Evolutionary conservation across 1,140 invertebrate genomes (phyloP).

Genomic region (Cryptotermes secundus): DNA sequence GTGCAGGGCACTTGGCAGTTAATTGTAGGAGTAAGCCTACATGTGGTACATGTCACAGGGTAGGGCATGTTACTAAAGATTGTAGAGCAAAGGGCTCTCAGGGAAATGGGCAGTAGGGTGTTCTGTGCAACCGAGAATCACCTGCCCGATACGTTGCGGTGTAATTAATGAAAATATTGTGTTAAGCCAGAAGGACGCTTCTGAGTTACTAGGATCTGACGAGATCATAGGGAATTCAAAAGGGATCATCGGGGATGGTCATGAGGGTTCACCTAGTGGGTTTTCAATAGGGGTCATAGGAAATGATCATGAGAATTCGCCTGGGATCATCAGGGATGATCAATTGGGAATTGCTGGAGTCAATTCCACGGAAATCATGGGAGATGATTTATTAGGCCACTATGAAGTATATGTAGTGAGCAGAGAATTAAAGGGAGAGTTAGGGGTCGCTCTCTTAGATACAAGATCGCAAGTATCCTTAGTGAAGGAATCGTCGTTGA

Average conservation of each 20-base stretch:
- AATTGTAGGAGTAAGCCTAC: background rate
- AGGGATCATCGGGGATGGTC: background rate
- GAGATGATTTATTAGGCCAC: too few relatives aligned
- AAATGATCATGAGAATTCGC: background rate
- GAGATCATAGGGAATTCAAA: background rate
- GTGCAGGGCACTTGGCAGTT: background rate
- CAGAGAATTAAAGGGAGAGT: too few relatives aligned
- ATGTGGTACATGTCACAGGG: background rate
- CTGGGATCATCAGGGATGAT: background rate
- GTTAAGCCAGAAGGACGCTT: background rate
- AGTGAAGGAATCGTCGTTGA: too few relatives aligned
- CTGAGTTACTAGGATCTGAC: too few relatives aligned
- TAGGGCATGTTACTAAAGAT: background rate
- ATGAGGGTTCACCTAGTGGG: background rate
- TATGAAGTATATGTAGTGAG: too few relatives aligned
- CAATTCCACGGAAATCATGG: too few relatives aligned
- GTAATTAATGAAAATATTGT: background rate
- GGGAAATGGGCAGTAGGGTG: slow-evolving; percentile 4
- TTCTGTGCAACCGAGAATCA: too few relatives aligned
- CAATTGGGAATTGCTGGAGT: too few relatives aligned
- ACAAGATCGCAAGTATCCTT: too few relatives aligned
- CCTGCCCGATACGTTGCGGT: background rate
- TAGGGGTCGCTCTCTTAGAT: too few relatives aligned
- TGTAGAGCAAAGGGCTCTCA: background rate
- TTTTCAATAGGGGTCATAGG: background rate